Conservation (phyloP, 2,113 vertebrate species). For the Willisornis vidua region DNA sequence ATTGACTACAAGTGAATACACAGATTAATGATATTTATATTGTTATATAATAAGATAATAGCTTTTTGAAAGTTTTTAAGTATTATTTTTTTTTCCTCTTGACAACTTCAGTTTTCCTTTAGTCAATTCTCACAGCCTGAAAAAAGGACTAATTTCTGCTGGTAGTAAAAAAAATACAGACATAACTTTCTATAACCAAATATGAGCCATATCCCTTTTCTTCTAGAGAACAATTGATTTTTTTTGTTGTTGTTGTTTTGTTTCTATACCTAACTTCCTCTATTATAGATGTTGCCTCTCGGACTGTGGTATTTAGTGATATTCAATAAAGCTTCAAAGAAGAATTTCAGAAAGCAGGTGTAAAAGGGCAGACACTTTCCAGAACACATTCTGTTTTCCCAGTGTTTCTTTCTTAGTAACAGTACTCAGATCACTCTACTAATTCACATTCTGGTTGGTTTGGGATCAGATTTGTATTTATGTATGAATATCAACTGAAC, state of each 20-base stretch:
- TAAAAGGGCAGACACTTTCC: not conserved
- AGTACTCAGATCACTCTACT: not conserved
- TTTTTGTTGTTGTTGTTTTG: not conserved
- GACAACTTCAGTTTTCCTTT: not conserved
- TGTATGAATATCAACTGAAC: not conserved
- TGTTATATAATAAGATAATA: not conserved
- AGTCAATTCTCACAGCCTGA: not conserved
- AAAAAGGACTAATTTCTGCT: not conserved
- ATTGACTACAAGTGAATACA: not conserved
- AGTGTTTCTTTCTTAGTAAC: not conserved
- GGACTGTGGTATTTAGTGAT: not conserved
- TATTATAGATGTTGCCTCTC: not conserved
- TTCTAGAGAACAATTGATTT: not conserved
- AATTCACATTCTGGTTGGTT: not conserved
- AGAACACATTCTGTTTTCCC: not conserved
- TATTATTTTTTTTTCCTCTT: not conserved
- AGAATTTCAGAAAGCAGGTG: not conserved
- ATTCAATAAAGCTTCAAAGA: not conserved
- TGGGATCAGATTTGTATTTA: constrained; percentile 4
- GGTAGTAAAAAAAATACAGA: not conserved
- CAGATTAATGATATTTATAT: not conserved
- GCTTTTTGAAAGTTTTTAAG: not conserved
- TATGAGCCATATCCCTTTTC: not conserved
- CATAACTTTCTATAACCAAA: not conserved
- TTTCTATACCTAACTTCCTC: not conserved